phyloP scores from a whole-genome alignment of 2,888 invertebrate genomes.

The Drosophila testacea region DNA sequence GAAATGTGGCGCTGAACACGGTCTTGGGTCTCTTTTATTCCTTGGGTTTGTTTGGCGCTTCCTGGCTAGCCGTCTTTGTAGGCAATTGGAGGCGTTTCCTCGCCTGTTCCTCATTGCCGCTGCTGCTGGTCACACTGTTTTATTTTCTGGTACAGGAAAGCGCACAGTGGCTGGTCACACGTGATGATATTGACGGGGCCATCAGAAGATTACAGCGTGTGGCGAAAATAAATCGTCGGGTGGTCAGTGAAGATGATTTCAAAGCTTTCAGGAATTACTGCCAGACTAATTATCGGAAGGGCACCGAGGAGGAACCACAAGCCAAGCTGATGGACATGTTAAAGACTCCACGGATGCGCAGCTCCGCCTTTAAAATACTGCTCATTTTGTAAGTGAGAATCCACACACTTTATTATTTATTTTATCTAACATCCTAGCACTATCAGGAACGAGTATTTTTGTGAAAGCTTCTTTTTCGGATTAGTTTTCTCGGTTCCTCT shows the following conservation, averaged over 20 bases:
- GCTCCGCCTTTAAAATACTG: slow-evolving; percentile 86
- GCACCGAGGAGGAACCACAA: slow-evolving; percentile 76
- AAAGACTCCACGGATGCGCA: slow-evolving; percentile 86
- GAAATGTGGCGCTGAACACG: slow-evolving; percentile 87
- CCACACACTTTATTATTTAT: neutral
- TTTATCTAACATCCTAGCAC: no score
- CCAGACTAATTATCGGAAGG: slow-evolving; percentile 84
- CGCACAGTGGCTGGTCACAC: slow-evolving; percentile 86
- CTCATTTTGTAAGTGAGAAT: slow-evolving; percentile 86
- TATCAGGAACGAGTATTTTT: no score
- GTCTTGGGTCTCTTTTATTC: slow-evolving; percentile 87
- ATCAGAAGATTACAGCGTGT: slow-evolving; percentile 86
- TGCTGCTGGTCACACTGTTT: slow-evolving; percentile 84
- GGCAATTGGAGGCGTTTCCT: slow-evolving; percentile 86
- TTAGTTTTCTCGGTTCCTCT: no score
- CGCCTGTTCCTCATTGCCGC: slow-evolving; percentile 85
- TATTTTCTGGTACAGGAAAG: slow-evolving; percentile 86
- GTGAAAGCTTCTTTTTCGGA: no score
- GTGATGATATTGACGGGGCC: slow-evolving; percentile 86
- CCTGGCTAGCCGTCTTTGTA: slow-evolving; percentile 85
- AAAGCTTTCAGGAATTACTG: slow-evolving; percentile 66
- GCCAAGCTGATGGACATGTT: slow-evolving; percentile 85
- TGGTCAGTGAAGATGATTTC: slow-evolving; percentile 79
- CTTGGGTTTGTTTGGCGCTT: slow-evolving; percentile 85
- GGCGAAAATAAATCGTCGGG: slow-evolving; percentile 86